Base-by-base conservation (phyloP, 2,797 vertebrate genomes). In the Xiphophorus birchmanni region DNA sequence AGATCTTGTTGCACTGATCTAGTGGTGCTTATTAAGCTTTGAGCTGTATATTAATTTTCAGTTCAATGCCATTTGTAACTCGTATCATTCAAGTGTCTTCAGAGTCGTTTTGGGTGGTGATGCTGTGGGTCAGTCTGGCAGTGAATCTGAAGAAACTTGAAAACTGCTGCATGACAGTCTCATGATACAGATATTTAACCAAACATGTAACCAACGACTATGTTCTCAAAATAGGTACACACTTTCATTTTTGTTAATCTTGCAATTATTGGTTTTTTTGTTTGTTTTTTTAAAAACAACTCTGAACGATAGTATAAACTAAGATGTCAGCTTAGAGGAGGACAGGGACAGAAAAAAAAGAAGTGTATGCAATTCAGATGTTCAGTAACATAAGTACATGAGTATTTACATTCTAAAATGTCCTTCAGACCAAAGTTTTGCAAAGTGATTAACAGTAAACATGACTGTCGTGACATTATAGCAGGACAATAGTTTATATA, bases 151-250 rank as follows among this genome's bases (percentile, higher is more conserved):
- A 48, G 47, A 48, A 48, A 48, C 47, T 26, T 54, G 52, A 54
- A 54, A 23, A 8, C 23, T 7, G 50, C 50, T 52, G 18, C 21
- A 54, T 54, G 52, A 54, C 23, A 26, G 52, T 26, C 7, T 54
- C 52, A 54, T 54, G 52, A 9, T 97, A 97, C 98, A 98, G 97
- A 96, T 99, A 99, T 99, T 97, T 99, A 32, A 32, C 32, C 32
- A 32, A 32, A 99, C 97, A 98, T 95, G 97, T 98, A 98, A 98
- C 97, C 97, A 98, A 98, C 98, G 96, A 99, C 97, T 97, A 96
- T 96, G 97, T 99, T 97, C 96, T 97, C 97, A 96, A 99, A 99
- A 99, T 95, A 95, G 95, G 97, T 99, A 99, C 97, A 99, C 99
- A 99, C 97, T 84, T 56, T 47, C 4, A 47, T 56, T 56, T 91